Base-by-base conservation (phyloP, 2,888 invertebrate species). In the Scotopteryx bipunctaria region DNA sequence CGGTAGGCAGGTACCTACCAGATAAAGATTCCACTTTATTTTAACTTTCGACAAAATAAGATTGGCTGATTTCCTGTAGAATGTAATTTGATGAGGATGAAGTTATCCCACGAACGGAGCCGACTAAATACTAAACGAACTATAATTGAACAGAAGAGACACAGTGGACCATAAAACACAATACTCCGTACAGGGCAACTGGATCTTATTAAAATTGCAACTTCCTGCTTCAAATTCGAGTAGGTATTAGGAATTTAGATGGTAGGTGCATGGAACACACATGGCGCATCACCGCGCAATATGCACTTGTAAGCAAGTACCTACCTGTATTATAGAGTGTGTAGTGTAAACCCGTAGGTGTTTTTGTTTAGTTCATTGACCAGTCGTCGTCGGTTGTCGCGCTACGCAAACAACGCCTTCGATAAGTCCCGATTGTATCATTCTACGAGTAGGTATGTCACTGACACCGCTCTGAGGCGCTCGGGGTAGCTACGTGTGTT, bases 281-380 rank as follows among this genome's bases (percentile, higher is more conserved):
- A 38, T 6, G 25, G 54, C 27, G 45, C 51, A 23, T 43, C 29
- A 44, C 15, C 43, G 61, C 63, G 64, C 66, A 62, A 58, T 61
- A 67, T 66, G 67, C 67, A 64, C 60, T 60, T 61, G 67, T 69
- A 57, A 58, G 57, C 64, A 68, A n/a, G n/a, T n/a, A n/a, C n/a
- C n/a, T n/a, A n/a, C n/a, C n/a, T n/a, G n/a, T n/a, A n/a, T n/a
- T n/a, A n/a, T n/a, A n/a, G n/a, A n/a, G n/a, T n/a, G 64, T 69
- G 70, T 76, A n/a, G 69, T 75, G 68, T 75, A 72, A 75, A 65
- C 71, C 73, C 75, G 81, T 81, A 81, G 81, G 81, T 84, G 84
- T 85, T 87, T 87, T 84, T 86, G 81, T 87, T 88, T 88, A 81
- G 88, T 89, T 88, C 89, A 87, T 85, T 88, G 88, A 89, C 89